Evolutionary conservation across 2,888 invertebrate species (phyloP).

Genomic region (Mylabris sibirica): DNA sequence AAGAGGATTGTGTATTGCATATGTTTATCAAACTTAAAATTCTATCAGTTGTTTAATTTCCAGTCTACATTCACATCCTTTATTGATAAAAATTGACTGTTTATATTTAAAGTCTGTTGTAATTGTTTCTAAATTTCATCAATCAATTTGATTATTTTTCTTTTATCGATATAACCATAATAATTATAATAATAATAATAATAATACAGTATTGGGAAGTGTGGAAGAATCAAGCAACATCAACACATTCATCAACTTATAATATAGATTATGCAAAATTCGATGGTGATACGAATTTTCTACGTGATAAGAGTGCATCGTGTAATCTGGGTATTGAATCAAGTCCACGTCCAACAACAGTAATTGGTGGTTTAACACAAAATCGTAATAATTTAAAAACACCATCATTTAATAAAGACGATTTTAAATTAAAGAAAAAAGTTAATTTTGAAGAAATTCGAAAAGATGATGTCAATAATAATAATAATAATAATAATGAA

Average conservation of each 20-base stretch:
- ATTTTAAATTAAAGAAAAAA: slow-evolving; percentile 55
- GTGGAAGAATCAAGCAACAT: slow-evolving; percentile 67
- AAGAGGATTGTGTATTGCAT: background rate
- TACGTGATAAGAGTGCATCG: slow-evolving; percentile 81
- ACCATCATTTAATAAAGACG: slow-evolving; percentile 49
- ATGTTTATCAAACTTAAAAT: background rate
- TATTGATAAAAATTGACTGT: slow-evolving; percentile 37
- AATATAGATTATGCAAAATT: slow-evolving; percentile 56
- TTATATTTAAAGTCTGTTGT: slow-evolving; percentile 28
- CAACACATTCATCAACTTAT: slow-evolving; percentile 58
- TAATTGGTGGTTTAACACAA: slow-evolving; percentile 53
- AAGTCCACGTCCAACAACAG: slow-evolving; percentile 73
- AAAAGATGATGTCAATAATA: slow-evolving; percentile 28
- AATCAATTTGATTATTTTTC: background rate
- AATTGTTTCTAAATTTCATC: slow-evolving; percentile 33
- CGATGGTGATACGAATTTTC: slow-evolving; percentile 63
- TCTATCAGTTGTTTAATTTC: background rate
- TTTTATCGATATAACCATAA: no score
- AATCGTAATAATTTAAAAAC: slow-evolving; percentile 33
- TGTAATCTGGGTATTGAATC: slow-evolving; percentile 78
- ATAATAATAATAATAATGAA: slow-evolving; percentile 36
- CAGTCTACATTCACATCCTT: slow-evolving; percentile 43
- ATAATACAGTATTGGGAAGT: slow-evolving; percentile 75
- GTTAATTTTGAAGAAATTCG: slow-evolving; percentile 55
- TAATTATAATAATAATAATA: no score